Evolutionary conservation across 2,797 vertebrate species (phyloP), one percentile per base, ranked within the genome.

Genomic region (Antrozous pallidus): DNA sequence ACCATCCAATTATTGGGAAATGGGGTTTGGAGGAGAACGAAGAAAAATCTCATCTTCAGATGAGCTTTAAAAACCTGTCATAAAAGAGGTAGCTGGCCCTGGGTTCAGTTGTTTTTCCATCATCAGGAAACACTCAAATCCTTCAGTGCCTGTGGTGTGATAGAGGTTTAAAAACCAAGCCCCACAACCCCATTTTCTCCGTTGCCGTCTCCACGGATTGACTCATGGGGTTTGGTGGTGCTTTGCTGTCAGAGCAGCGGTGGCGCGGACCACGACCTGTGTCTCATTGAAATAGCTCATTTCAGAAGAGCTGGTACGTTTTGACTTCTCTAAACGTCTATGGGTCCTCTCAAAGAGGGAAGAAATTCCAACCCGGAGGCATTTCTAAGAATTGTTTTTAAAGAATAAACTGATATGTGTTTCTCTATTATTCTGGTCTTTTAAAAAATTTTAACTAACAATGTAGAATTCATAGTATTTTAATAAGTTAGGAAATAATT

Each of bases 271-370:
- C 47, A 40, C 14, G 9, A 56, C 83, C 28, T 42, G 49, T 47
- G 36, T 92, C 83, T 22, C 0, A 0, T 26, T 79, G 83, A 92
- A 93, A 94, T 71, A 79, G 71, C 83, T 91, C 77, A 94, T 96
- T 96, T 94, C 87, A 78, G 61, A 81, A 88, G 67, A 89, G 78
- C 87, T 84, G 81, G 67, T 90, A 33, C 16, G 11, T 81, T 82
- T 40, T 92, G 77, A 95, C 91, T 83, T 82, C 65, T 96, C n/a
- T 93, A 89, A 92, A 89, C 86, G 75, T 74, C 45, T 42, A 18
- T 75, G 81, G 67, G 65, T 93, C 86, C 45, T 96, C 94, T 90
- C 84, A 91, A 71, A 94, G 77, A 81, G 22, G 61, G 81, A 91
- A 90, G 54, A 87, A 78, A 93, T 91, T 91, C 85, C 90, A 61